Conservation (phyloP, 2,797 vertebrate genomes). For the Morus bassanus region DNA sequence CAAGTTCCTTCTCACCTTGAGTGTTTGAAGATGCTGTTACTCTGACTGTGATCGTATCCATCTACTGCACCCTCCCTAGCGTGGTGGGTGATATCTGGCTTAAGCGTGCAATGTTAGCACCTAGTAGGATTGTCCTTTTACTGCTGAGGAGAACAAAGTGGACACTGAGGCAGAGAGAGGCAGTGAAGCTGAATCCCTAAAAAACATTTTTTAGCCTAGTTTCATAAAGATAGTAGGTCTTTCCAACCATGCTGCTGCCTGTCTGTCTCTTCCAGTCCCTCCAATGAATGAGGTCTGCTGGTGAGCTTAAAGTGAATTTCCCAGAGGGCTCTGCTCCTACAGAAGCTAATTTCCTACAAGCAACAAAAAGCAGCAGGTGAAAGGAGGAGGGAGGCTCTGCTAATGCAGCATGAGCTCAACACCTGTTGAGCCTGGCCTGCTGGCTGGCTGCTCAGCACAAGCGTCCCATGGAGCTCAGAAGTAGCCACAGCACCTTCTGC, state of each 20-base stretch:
- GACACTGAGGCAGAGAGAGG: not conserved
- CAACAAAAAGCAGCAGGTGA: not conserved
- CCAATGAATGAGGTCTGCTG: not conserved
- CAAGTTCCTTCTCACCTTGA: not conserved
- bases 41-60: not conserved
- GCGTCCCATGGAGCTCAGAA: not conserved
- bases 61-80: not conserved
- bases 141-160: not conserved
- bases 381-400: not conserved
- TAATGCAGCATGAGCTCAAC: rapidly evolving
- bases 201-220: not conserved
- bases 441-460: not conserved
- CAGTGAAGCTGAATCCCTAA: not conserved
- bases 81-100: not conserved
- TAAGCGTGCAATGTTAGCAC: not conserved
- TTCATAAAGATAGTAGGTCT: not conserved
- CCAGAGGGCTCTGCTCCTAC: not conserved
- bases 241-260: not conserved
- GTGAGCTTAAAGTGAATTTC: not conserved
- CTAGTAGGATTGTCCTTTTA: not conserved
- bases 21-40: not conserved
- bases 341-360: not conserved
- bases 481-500: not conserved
- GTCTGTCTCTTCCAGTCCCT: not conserved
- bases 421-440: not conserved